phyloP scores from a whole-genome alignment of 2,797 vertebrate species.

The Tokudaia muenninki region DNA sequence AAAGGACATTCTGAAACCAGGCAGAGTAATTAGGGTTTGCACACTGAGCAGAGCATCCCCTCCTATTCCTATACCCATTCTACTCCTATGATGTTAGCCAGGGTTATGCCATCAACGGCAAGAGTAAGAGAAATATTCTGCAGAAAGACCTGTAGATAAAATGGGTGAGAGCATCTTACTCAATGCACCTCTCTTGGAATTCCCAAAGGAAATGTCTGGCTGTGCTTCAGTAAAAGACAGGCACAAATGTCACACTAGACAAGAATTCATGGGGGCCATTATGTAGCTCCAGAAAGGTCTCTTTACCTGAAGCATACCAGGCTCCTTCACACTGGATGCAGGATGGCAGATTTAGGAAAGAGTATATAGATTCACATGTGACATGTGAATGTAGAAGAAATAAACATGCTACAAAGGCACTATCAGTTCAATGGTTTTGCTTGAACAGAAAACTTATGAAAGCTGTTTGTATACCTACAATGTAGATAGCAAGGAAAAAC shows the following conservation, averaged over 20 bases:
- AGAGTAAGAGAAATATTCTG: background rate
- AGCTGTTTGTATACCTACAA: background rate
- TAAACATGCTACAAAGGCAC: background rate
- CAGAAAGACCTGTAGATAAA: background rate
- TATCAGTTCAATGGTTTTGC: background rate
- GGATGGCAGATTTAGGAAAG: background rate
- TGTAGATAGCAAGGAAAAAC: background rate
- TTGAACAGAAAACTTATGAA: background rate
- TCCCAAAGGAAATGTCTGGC: background rate
- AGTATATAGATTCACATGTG: background rate
- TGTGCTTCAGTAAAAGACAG: background rate
- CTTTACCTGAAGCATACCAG: background rate
- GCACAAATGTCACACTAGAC: background rate
- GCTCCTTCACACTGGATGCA: background rate
- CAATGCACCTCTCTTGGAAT: background rate
- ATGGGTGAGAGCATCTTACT: background rate
- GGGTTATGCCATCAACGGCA: background rate
- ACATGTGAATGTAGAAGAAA: background rate
- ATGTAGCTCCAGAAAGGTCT: background rate
- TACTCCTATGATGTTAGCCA: background rate
- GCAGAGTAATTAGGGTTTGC: background rate
- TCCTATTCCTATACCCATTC: background rate
- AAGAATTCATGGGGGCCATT: background rate
- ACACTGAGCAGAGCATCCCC: fast-evolving
- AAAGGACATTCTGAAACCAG: background rate